Evolutionary conservation across 2,113 vertebrate genomes (phyloP).

Genomic region (Platycercus adscitus): DNA sequence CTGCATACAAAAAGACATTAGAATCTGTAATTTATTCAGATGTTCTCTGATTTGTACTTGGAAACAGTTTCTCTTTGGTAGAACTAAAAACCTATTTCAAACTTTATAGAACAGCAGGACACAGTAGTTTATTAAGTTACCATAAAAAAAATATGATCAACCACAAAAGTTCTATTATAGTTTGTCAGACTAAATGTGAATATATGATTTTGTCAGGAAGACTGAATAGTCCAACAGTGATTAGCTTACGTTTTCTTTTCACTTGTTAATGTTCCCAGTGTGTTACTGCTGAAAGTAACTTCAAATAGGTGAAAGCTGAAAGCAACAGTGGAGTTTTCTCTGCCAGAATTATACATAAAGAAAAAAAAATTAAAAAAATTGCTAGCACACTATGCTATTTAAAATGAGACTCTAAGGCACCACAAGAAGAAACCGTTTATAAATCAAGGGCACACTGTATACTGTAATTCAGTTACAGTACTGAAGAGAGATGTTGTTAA

Average conservation of each 20-base stretch:
- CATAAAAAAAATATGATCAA: not conserved
- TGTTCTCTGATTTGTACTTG: not conserved
- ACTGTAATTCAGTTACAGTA: not conserved
- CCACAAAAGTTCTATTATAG: not conserved
- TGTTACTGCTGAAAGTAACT: not conserved
- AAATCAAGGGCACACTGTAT: not conserved
- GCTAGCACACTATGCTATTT: not conserved
- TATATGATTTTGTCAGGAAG: not conserved
- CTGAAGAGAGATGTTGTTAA: constrained; percentile 31
- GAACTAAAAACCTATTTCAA: not conserved
- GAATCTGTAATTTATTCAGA: not conserved
- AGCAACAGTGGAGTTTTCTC: not conserved
- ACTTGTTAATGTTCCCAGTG: not conserved
- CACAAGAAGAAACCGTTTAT: constrained; percentile 7
- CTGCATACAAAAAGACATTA: not conserved
- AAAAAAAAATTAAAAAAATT: not conserved
- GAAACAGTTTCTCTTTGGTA: not conserved
- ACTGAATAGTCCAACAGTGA: not conserved
- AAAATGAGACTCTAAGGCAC: constrained; percentile 38
- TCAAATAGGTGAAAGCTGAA: not conserved
- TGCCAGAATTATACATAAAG: not conserved
- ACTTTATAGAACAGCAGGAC: not conserved
- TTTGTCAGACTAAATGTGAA: not conserved
- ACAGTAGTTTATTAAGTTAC: not conserved
- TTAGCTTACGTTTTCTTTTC: not conserved